phyloP scores from a whole-genome alignment of 1,140 invertebrate genomes.

The Protaetia brevitarsis region DNA sequence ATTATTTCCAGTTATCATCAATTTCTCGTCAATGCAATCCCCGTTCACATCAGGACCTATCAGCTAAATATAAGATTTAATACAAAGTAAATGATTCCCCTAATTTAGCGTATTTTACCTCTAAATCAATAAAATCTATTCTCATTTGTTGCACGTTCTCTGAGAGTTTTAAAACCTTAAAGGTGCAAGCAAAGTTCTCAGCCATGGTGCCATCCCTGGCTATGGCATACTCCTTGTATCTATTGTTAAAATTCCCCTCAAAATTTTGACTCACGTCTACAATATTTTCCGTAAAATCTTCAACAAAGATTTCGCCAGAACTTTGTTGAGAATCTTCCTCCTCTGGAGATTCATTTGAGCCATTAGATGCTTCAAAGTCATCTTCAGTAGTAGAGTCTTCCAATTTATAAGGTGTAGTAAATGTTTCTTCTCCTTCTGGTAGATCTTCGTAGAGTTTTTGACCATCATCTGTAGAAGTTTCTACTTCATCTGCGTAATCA shows the following conservation, averaged over 20 bases:
- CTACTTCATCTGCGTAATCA: constrained; percentile 2
- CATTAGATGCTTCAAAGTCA: background rate
- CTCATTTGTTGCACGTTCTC: constrained; percentile 62
- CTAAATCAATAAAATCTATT: constrained; percentile 67
- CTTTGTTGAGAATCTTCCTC: background rate
- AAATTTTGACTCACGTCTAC: background rate
- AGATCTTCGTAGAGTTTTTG: background rate
- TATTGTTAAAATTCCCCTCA: background rate
- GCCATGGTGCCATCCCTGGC: constrained; percentile 44
- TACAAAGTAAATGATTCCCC: background rate
- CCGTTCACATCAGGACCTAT: constrained; percentile 61
- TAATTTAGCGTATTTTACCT: constrained; percentile 50
- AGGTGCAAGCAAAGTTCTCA: constrained; percentile 56
- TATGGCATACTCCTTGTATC: background rate
- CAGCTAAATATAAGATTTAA: constrained; percentile 50
- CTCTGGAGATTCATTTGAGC: background rate
- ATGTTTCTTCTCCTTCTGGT: background rate
- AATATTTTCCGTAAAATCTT: background rate
- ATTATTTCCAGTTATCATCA: constrained; percentile 68
- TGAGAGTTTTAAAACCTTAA: constrained; percentile 60
- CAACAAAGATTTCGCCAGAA: background rate
- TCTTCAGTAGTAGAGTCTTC: background rate
- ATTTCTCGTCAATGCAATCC: constrained; percentile 64
- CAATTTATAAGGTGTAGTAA: background rate
- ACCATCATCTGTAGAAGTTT: background rate